These are phyloP conservation scores for Mya arenaria DNA, from an alignment of 1,140 invertebrate genomes.

Conservation along the genomic window DNA sequence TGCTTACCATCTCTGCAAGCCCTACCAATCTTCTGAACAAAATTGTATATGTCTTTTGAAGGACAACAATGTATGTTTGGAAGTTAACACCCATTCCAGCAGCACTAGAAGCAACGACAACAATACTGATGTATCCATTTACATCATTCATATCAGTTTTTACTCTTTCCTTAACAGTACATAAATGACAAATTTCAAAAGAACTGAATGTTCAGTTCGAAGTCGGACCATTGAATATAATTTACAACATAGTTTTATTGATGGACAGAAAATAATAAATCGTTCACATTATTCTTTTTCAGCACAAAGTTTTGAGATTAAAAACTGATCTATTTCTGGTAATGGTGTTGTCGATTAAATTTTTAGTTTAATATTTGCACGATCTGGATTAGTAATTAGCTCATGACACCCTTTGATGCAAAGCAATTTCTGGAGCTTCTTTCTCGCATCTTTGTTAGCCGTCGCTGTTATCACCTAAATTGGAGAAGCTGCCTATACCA, in stretches of 20 bases:
- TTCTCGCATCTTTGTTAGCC: background rate
- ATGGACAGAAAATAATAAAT: background rate
- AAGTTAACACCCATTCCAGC: slow-evolving; percentile 60
- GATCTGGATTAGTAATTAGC: background rate
- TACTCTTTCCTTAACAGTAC: too few relatives aligned
- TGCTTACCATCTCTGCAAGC: background rate
- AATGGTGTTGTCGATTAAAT: background rate
- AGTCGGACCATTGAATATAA: too few relatives aligned
- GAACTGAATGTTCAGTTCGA: too few relatives aligned
- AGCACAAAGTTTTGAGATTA: background rate
- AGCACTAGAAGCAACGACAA: slow-evolving; percentile 54
- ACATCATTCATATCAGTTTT: too few relatives aligned
- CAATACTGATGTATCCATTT: too few relatives aligned
- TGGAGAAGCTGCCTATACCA: background rate
- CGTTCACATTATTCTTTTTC: background rate
- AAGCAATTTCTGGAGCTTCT: background rate
- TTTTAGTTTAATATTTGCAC: background rate
- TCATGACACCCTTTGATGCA: background rate
- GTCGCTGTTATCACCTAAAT: background rate
- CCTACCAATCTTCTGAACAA: slow-evolving; percentile 6
- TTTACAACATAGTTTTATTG: background rate
- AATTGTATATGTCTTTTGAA: background rate
- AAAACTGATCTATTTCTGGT: background rate
- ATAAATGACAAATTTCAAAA: too few relatives aligned
- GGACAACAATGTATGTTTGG: background rate